phyloP scores from a whole-genome alignment of 1,140 invertebrate genomes.

The Drosophila tristis region DNA sequence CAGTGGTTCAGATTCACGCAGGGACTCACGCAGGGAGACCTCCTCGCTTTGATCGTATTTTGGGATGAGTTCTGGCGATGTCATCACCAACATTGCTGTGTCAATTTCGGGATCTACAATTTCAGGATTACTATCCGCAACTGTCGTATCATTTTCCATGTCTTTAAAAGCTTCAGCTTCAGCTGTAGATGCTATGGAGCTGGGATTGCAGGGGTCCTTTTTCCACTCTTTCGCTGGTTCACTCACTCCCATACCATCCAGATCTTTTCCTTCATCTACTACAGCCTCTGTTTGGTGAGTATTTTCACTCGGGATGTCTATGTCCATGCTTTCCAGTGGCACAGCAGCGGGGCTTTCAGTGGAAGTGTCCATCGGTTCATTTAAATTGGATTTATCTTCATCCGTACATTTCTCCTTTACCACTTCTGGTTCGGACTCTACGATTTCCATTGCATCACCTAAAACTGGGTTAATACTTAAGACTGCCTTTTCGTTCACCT shows the following conservation, averaged over 20 bases:
- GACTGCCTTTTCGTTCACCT: not conserved
- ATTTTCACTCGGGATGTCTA: constrained; percentile 6
- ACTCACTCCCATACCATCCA: constrained; percentile 27
- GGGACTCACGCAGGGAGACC: too few relatives aligned
- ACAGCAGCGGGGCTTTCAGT: constrained; percentile 1
- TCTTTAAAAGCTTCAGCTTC: not conserved
- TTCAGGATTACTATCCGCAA: constrained; percentile 1
- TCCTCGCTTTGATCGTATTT: constrained; percentile 1
- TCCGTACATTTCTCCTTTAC: not conserved
- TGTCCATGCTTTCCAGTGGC: constrained; percentile 19
- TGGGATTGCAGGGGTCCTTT: not conserved
- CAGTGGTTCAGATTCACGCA: not conserved
- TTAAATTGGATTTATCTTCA: not conserved
- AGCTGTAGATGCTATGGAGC: not conserved
- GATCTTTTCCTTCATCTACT: constrained; percentile 15
- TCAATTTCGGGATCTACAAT: constrained; percentile 11
- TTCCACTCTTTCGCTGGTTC: not conserved
- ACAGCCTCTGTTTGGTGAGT: constrained; percentile 11
- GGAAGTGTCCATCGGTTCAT: not conserved
- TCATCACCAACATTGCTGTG: constrained; percentile 21
- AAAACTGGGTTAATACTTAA: not conserved
- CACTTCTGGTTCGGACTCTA: too few relatives aligned
- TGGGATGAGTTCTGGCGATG: not conserved
- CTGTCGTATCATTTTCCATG: not conserved
- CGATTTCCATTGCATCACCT: too few relatives aligned